phyloP scores from a whole-genome alignment of 2,797 vertebrate species.

The Calcarius lapponicus region DNA sequence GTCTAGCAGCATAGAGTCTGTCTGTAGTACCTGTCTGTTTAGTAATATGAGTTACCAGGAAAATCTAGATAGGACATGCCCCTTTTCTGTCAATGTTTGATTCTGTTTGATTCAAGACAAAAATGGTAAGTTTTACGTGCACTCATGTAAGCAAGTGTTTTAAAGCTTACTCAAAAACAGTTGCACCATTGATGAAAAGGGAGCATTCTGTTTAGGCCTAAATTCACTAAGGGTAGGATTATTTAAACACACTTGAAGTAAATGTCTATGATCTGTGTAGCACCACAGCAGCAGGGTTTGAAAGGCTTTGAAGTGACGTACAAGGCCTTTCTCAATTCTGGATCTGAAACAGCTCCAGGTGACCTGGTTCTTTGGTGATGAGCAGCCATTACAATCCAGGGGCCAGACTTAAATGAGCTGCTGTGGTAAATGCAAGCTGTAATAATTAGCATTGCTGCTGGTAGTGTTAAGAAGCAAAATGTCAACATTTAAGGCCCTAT shows the following conservation, averaged over 20 bases:
- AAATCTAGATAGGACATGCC: not conserved
- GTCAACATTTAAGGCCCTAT: not conserved
- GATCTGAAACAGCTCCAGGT: not conserved
- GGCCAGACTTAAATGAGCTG: not conserved
- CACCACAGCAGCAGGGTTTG: too few species aligned
- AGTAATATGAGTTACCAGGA: not conserved
- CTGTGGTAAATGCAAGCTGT: not conserved
- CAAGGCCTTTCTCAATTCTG: rapidly evolving
- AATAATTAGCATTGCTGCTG: not conserved
- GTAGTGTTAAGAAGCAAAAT: not conserved
- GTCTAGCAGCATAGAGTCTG: not conserved
- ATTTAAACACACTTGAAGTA: rapidly evolving
- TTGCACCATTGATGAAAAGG: rapidly evolving
- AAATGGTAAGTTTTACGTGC: not conserved
- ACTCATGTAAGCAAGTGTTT: rapidly evolving
- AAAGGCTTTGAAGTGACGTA: not conserved
- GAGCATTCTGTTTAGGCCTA: rapidly evolving
- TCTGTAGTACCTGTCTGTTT: not conserved
- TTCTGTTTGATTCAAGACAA: not conserved
- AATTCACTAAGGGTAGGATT: rapidly evolving
- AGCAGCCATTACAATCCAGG: not conserved
- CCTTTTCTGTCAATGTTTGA: not conserved
- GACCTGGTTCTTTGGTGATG: not conserved
- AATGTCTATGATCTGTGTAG: rapidly evolving
- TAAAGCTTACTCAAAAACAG: not conserved